These are phyloP conservation scores for Ceratothoa steindachneri DNA, from an alignment of 2,888 invertebrate genomes.

Conservation along the genomic window DNA sequence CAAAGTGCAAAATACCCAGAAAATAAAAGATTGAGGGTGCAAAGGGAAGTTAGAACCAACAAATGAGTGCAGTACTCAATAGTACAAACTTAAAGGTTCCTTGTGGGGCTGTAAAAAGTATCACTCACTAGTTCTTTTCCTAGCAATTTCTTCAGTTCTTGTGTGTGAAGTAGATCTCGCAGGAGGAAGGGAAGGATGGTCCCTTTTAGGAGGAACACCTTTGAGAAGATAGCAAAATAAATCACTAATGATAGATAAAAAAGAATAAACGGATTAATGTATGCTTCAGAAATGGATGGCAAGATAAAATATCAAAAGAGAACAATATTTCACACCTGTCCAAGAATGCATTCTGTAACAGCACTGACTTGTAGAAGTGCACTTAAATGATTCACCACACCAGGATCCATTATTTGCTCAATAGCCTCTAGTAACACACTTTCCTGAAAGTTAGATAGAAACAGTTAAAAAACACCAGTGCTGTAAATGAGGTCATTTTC, in stretches of 20 bases:
- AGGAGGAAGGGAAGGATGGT: constrained; percentile 54
- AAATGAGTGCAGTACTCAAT: too few relatives aligned
- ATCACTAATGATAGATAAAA: not conserved
- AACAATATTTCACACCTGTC: not conserved
- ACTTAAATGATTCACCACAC: not conserved
- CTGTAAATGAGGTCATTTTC: too few relatives aligned
- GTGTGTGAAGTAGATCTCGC: constrained; percentile 55
- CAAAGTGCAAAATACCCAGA: too few relatives aligned
- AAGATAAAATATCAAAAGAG: not conserved
- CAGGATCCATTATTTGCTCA: not conserved
- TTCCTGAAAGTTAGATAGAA: too few relatives aligned
- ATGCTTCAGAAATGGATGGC: not conserved
- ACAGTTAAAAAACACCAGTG: too few relatives aligned
- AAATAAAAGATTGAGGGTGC: too few relatives aligned
- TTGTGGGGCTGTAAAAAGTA: too few relatives aligned
- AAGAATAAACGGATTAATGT: too few relatives aligned
- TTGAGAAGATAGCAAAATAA: not conserved
- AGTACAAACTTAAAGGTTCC: too few relatives aligned
- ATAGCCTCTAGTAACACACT: not conserved
- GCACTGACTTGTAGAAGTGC: not conserved
- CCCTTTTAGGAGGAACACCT: constrained; percentile 46
- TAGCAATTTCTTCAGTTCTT: constrained; percentile 52
- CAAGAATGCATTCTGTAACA: not conserved
- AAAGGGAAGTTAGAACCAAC: too few relatives aligned
- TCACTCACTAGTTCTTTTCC: constrained; percentile 54